Evolutionary conservation across 2,113 vertebrate species (phyloP).

Genomic region (Actenoides lindsayi): DNA sequence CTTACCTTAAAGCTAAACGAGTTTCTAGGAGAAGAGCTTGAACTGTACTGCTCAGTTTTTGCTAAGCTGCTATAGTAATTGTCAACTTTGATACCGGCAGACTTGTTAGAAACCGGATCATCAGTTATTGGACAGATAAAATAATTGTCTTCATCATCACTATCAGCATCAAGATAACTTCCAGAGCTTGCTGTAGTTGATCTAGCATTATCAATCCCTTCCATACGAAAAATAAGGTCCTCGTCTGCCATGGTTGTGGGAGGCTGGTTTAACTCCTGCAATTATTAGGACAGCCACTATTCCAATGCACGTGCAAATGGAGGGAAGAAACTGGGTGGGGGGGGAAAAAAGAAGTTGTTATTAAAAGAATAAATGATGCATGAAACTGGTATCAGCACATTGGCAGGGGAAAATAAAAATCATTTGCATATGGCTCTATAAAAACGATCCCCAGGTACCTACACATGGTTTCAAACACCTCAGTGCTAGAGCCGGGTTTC

Average conservation of each 20-base stretch:
- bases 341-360: neutral
- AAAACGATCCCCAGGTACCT: neutral
- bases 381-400: neutral
- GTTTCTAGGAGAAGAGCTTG: constrained; percentile 81
- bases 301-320: neutral
- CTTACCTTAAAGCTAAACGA: constrained; percentile 87
- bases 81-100: constrained; percentile 69
- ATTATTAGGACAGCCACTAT: constrained; percentile 36
- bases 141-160: constrained; percentile 85
- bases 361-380: neutral
- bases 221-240: constrained; percentile 96
- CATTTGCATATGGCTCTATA: neutral
- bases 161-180: constrained; percentile 71
- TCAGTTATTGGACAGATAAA: constrained; percentile 91
- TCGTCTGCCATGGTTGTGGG: constrained; percentile 86
- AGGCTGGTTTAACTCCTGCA: neutral
- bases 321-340: neutral
- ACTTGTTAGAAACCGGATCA: constrained; percentile 75
- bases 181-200: constrained; percentile 1
- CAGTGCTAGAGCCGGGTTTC: neutral
- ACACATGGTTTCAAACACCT: neutral
- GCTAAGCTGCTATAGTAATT: constrained; percentile 74
- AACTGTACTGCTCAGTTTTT: constrained; percentile 72
- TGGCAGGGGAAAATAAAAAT: neutral
- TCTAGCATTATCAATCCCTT: constrained; percentile 82